These are phyloP conservation scores for Marmota flaviventris DNA, from an alignment of 2,113 vertebrate species.

Conservation along the genomic window DNA sequence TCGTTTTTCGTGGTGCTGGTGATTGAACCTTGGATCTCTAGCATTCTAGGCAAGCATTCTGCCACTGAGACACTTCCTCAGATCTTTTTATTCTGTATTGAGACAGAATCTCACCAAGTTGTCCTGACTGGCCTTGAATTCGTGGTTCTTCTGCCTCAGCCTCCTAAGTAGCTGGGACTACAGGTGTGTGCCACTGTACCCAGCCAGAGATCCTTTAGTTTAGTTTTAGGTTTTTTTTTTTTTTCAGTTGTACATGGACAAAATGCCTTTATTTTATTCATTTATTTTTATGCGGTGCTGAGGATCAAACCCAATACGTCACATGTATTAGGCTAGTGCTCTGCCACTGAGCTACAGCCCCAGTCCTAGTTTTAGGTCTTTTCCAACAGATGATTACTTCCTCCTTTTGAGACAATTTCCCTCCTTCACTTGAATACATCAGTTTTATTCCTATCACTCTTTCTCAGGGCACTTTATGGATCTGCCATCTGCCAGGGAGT, in stretches of 20 bases:
- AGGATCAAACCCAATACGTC: no score
- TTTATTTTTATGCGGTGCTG: no score
- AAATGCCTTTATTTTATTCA: no score
- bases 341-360: no score
- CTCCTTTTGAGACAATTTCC: background rate
- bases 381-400: background rate
- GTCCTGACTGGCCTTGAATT: background rate
- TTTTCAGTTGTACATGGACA: no score
- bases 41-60: background rate
- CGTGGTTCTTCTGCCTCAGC: background rate
- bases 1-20: background rate
- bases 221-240: background rate
- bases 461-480: background rate
- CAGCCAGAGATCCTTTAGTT: background rate
- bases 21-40: background rate
- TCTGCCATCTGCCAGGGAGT: rapidly evolving
- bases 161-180: background rate
- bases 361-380: background rate
- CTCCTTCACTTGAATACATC: background rate
- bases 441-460: background rate
- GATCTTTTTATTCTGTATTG: background rate
- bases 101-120: background rate
- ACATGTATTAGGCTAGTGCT: no score
- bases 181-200: background rate
- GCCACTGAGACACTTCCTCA: background rate